A percentile compares a stretch with the other conserved stretches of the same genome.
These are phyloP conservation scores for Australoheros facetus DNA, from an alignment of 2,797 vertebrate species.

Conservation along the genomic window DNA sequence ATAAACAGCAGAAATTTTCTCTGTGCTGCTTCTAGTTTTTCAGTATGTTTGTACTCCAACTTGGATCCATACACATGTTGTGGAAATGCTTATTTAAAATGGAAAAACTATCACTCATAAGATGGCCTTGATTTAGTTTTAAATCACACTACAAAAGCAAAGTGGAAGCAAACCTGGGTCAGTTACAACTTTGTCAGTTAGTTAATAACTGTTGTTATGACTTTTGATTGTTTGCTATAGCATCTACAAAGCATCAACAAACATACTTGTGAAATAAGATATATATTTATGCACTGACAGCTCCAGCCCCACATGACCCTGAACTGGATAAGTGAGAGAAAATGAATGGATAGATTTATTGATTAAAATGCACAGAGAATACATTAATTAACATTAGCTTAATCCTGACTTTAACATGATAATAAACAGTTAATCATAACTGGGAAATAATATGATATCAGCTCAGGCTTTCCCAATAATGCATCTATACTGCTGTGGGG, in stretches of 20 bases:
- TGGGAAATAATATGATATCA: neutral
- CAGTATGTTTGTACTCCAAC: neutral
- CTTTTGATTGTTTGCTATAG: neutral
- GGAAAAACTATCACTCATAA: neutral
- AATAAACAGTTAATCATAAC: neutral
- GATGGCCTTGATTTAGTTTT: neutral
- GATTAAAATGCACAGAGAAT: neutral
- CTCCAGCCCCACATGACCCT: too few relatives aligned
- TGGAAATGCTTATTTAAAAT: neutral
- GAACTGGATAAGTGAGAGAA: neutral
- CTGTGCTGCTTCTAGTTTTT: neutral
- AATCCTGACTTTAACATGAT: neutral
- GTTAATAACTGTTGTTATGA: neutral
- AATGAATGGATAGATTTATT: neutral
- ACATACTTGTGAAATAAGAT: too few relatives aligned
- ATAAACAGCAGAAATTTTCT: neutral
- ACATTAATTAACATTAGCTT: neutral
- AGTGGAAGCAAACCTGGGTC: neutral
- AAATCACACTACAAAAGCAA: neutral
- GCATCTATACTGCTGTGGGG: neutral
- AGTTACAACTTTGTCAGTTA: neutral
- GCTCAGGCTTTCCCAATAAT: neutral
- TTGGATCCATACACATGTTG: neutral
- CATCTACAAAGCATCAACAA: too few relatives aligned
- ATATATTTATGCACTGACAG: too few relatives aligned